These are phyloP conservation scores for Agrilus cyanescens DNA, from an alignment of 2,888 invertebrate species.

Conservation along the genomic window DNA sequence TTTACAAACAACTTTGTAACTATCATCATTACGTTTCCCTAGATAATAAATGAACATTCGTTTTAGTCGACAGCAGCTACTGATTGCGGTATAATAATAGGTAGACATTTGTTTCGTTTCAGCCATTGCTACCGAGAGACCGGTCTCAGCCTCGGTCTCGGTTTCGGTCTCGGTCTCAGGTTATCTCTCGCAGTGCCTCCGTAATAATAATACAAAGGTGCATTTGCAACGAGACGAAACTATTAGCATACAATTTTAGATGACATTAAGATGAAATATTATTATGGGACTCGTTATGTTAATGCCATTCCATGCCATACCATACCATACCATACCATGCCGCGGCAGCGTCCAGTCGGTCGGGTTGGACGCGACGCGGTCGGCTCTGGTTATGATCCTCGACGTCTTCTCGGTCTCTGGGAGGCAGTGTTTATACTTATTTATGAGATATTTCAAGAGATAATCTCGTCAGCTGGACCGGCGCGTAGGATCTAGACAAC, in stretches of 20 bases:
- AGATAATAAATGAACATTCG: too few relatives aligned
- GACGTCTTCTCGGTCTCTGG: conserved; percentile 23
- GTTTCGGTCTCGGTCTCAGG: too few relatives aligned
- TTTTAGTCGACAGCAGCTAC: too few relatives aligned
- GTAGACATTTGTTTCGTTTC: too few relatives aligned
- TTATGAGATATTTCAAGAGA: conserved; percentile 31
- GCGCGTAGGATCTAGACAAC: conserved; percentile 2
- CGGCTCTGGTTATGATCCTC: conserved; percentile 21
- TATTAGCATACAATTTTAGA: conserved; percentile 38
- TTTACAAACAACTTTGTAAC: too few relatives aligned
- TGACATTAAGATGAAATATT: conserved; percentile 37
- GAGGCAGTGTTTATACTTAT: conserved; percentile 33
- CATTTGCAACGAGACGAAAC: conserved; percentile 33
- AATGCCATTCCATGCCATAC: conserved; percentile 20
- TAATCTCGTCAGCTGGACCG: conserved; percentile 22
- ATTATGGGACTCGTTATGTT: conserved; percentile 37
- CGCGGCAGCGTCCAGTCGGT: conserved; percentile 1
- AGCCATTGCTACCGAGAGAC: too few relatives aligned
- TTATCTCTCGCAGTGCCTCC: too few relatives aligned
- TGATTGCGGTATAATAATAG: too few relatives aligned
- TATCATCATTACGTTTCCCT: too few relatives aligned
- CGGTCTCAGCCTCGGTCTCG: too few relatives aligned
- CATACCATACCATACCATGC: conserved; percentile 17
- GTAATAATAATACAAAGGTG: conserved; percentile 29
- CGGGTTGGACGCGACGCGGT: neutral